A percentile compares a stretch with the other conserved stretches of the same genome.
Evolutionary conservation across 2,113 vertebrate genomes (phyloP).

Genomic region (zebrafish (Danio rerio)): GRCz12tu NC_133181.1:53318501-53319000

Average conservation of each 20-base stretch:
- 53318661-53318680: neutral
- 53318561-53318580: conserved; percentile 4
- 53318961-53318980: no score
- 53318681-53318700: neutral
- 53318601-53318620: conserved; percentile 7
- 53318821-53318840: neutral
- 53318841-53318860: neutral
- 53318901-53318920: no score
- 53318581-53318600: neutral
- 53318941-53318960: no score
- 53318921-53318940: no score
- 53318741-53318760: neutral
- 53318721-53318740: neutral
- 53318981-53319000: no score
- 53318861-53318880: no score
- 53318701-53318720: neutral
- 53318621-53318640: neutral
- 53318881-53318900: no score
- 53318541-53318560: conserved; percentile 18
- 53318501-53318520: conserved; percentile 23
- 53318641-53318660: neutral
- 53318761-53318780: neutral
- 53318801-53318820: neutral
- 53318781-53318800: neutral
- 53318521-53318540: conserved; percentile 32